Percentiles rank a stretch among this genome's conserved stretches.
These are phyloP conservation scores for Holothuria leucospilota DNA, from an alignment of 53 echinoderm and acorn worm species.

Conservation along the genomic window DNA sequence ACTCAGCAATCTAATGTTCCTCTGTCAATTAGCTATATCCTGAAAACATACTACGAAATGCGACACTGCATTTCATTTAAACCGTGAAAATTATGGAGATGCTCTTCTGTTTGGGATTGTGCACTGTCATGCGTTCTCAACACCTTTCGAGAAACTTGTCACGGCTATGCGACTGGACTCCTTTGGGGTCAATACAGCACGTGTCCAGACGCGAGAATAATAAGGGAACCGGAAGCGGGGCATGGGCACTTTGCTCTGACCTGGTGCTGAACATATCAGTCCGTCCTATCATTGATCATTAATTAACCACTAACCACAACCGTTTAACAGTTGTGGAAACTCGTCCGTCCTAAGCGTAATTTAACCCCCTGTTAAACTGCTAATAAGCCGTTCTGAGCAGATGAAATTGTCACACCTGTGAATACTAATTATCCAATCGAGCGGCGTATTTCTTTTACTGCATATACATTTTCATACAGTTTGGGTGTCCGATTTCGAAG, in stretches of 20 bases:
- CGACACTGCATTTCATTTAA: background rate
- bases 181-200: conserved; percentile 38
- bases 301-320: conserved; percentile 38
- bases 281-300: conserved; percentile 25
- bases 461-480: conserved; percentile 19
- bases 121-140: too few relatives aligned
- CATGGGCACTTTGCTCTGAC: background rate
- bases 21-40: too few relatives aligned
- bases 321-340: conserved; percentile 30
- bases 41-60: background rate
- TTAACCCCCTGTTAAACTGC: conserved; percentile 30
- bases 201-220: conserved; percentile 14
- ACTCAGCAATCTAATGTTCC: too few relatives aligned
- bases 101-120: too few relatives aligned
- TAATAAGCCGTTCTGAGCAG: conserved; percentile 17
- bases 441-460: too few relatives aligned
- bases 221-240: background rate
- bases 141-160: too few relatives aligned
- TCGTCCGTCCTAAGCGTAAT: conserved; percentile 12
- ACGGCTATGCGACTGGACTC: conserved; percentile 1
- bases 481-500: conserved; percentile 19
- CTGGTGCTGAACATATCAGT: conserved; percentile 2
- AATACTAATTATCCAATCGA: conserved; percentile 26
- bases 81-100: background rate
- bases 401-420: conserved; percentile 36